Base-by-base conservation (phyloP, 2,888 invertebrate genomes). In the Lysandra coridon region DNA sequence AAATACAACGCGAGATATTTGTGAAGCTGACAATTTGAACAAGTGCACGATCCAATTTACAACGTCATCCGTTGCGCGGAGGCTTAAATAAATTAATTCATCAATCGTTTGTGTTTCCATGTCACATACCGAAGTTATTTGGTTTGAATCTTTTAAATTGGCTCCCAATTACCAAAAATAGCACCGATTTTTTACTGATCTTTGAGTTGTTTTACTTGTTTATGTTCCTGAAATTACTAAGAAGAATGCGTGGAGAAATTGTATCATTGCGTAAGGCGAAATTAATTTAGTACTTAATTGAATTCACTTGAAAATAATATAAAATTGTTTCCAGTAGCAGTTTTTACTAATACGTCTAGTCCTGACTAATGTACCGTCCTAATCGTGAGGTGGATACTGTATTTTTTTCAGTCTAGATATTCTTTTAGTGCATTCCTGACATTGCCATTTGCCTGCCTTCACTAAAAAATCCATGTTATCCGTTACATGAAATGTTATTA, bases 41-140 rank as follows among this genome's bases (percentile, higher is more conserved):
- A 69, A 69, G 69, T 74, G 74, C 37, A 74, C 44, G 7, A 7
- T 74, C 74, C 74, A 74, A 74, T 74, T 74, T 44, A 74, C 74
- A 74, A 10, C 74, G n/a, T 33, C 69, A 33, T 69, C 33, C 69
- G 23, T 69, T 69, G 44, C 74, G 74, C 37, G 74, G 44, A 74
- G 74, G 74, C 74, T 44, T 37, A 74, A 74, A 74, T 74, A 74
- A 74, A 74, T 74, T 44, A 74, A 74, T 74, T 74, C 33, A 33
- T 69, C 69, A 69, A 69, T 69, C 33, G 30, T 69, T 69, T 69
- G 30, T 37, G 4, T 69, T 69, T 69, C 33, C 33, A 69, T 69
- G 69, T 69, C 33, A 69, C 33, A 69, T 33, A 1, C 69, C 33
- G 33, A 33, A 69, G 33, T 33, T 69, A 33, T 69, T 69, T 14